phyloP scores from a whole-genome alignment of 1,140 invertebrate genomes.

The Chymomyza costata region DNA sequence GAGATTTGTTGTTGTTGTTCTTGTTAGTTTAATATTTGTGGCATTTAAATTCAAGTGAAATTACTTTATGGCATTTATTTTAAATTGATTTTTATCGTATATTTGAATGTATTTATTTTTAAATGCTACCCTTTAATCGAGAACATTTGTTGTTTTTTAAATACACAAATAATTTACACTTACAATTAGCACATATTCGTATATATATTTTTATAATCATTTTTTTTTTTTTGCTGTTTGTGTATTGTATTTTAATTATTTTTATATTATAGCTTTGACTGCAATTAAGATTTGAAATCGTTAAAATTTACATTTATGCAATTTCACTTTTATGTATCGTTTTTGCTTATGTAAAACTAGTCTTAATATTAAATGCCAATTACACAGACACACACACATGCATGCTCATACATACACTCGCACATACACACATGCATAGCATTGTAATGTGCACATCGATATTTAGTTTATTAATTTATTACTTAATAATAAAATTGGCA shows the following conservation, averaged over 20 bases:
- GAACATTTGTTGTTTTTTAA: slow-evolving; percentile 64
- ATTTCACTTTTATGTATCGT: slow-evolving; percentile 44
- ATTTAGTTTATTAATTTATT: slow-evolving; percentile 34
- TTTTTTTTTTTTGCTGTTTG: slow-evolving; percentile 14
- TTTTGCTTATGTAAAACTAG: slow-evolving; percentile 33
- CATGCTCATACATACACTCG: background rate
- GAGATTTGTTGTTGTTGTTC: slow-evolving; percentile 25
- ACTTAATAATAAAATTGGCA: slow-evolving; percentile 60
- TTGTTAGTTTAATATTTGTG: slow-evolving; percentile 17
- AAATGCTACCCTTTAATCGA: too few relatives aligned
- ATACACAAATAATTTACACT: slow-evolving; percentile 72
- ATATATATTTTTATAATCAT: slow-evolving; percentile 16
- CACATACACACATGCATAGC: slow-evolving; percentile 12
- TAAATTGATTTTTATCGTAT: slow-evolving; percentile 35
- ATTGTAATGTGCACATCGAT: slow-evolving; percentile 46
- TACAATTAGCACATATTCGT: slow-evolving; percentile 59
- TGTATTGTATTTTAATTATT: slow-evolving; percentile 44
- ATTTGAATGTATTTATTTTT: slow-evolving; percentile 39
- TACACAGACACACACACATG: slow-evolving; percentile 8
- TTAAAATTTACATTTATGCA: slow-evolving; percentile 70
- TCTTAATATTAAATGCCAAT: slow-evolving; percentile 15
- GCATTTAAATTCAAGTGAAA: slow-evolving; percentile 61
- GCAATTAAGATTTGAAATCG: slow-evolving; percentile 68
- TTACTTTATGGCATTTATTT: slow-evolving; percentile 68
- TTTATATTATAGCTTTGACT: slow-evolving; percentile 61